These are phyloP conservation scores for Meteorus colon DNA, from an alignment of 2,888 invertebrate genomes.

Conservation along the genomic window DNA sequence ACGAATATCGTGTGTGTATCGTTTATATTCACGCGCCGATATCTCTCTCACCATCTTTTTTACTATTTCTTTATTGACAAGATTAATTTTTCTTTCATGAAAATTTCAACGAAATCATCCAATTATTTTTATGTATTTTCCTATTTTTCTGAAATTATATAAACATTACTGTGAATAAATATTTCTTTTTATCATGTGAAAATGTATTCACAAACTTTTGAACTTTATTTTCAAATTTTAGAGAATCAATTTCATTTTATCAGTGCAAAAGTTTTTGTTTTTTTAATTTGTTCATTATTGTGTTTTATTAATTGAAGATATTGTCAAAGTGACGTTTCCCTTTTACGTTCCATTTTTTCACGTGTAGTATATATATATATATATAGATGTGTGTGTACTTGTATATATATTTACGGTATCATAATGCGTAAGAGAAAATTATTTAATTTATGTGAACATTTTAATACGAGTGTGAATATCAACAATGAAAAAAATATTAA, in stretches of 20 bases:
- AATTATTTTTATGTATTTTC: too few species aligned
- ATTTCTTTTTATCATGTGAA: neutral
- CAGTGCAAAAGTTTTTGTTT: neutral
- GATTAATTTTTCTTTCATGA: neutral
- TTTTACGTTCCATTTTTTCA: neutral
- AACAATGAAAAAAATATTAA: slow-evolving; percentile 13
- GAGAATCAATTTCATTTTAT: too few species aligned
- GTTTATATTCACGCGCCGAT: slow-evolving; percentile 4
- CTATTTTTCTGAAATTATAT: too few species aligned
- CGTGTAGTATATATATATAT: neutral
- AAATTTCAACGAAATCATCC: too few species aligned
- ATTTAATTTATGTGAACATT: slow-evolving; percentile 5
- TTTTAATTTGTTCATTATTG: neutral
- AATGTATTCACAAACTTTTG: too few species aligned
- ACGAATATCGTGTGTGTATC: slow-evolving; percentile 10
- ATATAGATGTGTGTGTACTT: neutral
- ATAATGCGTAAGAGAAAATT: slow-evolving; percentile 6
- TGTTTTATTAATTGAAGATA: neutral
- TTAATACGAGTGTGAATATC: neutral
- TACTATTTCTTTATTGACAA: neutral
- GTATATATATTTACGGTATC: neutral
- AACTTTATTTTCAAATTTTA: too few species aligned
- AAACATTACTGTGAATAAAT: neutral
- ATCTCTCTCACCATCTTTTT: neutral
- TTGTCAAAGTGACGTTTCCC: neutral